phyloP scores from a whole-genome alignment of 1,140 invertebrate genomes.

The Choristoneura fumiferana region DNA sequence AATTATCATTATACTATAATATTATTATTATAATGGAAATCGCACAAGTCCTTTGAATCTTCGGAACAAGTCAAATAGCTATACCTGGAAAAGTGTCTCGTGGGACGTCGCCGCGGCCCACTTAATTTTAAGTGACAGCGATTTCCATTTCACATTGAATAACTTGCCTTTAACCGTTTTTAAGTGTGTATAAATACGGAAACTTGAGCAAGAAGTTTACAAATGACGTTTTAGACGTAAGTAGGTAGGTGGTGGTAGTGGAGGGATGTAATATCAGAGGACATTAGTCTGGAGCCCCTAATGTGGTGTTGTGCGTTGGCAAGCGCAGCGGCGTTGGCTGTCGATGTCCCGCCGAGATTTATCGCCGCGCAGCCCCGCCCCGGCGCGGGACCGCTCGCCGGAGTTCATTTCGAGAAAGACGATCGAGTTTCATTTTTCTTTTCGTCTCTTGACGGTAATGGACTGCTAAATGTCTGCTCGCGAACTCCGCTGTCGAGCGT shows the following conservation, averaged over 20 bases:
- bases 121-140: background rate
- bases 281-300: constrained; percentile 37
- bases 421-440: constrained; percentile 36
- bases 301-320: constrained; percentile 41
- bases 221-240: constrained; percentile 24
- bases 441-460: constrained; percentile 28
- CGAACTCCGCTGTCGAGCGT: constrained; percentile 12
- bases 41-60: too few relatives aligned
- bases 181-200: too few relatives aligned
- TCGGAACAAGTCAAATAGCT: background rate
- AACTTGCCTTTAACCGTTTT: constrained; percentile 2
- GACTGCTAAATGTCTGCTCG: constrained; percentile 28
- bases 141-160: constrained; percentile 5
- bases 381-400: constrained; percentile 24
- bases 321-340: constrained; percentile 32
- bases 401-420: constrained; percentile 34
- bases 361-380: constrained; percentile 38
- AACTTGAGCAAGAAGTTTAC: constrained; percentile 17
- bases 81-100: constrained; percentile 6
- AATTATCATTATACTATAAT: background rate
- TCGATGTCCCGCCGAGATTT: constrained; percentile 44
- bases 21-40: too few relatives aligned
- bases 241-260: background rate
- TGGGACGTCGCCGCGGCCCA: background rate
- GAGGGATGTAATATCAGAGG: constrained; percentile 28